Base-by-base conservation (phyloP, 1,140 invertebrate genomes). In the Nixonia krombeini region DNA sequence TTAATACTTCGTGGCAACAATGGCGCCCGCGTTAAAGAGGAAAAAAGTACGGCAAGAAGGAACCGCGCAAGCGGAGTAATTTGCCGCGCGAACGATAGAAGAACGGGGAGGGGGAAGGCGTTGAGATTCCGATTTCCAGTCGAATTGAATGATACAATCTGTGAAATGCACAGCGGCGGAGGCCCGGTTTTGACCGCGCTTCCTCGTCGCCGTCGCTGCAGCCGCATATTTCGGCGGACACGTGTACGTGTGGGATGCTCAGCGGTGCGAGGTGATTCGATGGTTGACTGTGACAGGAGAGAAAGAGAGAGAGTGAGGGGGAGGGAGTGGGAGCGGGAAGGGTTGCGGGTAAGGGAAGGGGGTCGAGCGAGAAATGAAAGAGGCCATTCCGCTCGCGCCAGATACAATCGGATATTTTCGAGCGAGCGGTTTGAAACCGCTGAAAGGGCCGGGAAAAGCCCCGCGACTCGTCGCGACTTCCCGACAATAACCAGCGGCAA, bases 351-450 rank as follows among this genome's bases (percentile, higher is more conserved):
- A 47, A 52, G 21, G 41, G 51, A 47, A 29, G n/a, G n/a, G n/a
- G n/a, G 10, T 21, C 51, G 44, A 31, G 51, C 40, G 59, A 58
- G 63, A 47, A 33, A 23, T 35, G 40, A 45, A 55, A 59, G 46
- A 61, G 57, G 57, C 69, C 64, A 67, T 63, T 71, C 56, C 58
- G 69, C 58, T 71, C 42, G 57, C 56, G 41, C 33, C 29, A 13
- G 68, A 71, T 74, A 72, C 10, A 63, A 72, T 72, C 66, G 70
- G 57, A 63, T 63, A 65, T 75, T 73, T 75, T 68, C 59, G 61
- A 65, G 71, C 68, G 59, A 70, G 55, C 33, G 64, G 45, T 49
- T 42, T 51, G 46, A 55, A 55, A 58, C 53, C 63, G 58, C 64
- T 59, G 58, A 72, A 72, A 68, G 61, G 47, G 51, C 40, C 52